Evolutionary conservation across 2,797 vertebrate species (phyloP).

Genomic region (Geotria australis): DNA sequence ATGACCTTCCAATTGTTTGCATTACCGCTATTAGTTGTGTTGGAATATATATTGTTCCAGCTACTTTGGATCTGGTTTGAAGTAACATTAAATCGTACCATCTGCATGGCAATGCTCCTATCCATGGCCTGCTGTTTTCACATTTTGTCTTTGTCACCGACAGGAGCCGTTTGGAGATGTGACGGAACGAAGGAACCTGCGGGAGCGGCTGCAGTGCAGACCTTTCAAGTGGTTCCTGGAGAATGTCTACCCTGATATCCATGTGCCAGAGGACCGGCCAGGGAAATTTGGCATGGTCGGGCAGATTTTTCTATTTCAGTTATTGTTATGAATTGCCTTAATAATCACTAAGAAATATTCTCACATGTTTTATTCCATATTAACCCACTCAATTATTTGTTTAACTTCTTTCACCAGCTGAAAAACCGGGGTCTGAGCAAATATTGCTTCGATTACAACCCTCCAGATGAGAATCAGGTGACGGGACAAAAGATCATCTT

Average conservation of each 20-base stretch:
- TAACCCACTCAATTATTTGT: not conserved
- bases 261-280: slow-evolving; percentile 43
- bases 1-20: too few species aligned
- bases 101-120: too few species aligned
- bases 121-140: too few species aligned
- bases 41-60: too few species aligned
- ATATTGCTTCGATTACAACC: slow-evolving; percentile 85
- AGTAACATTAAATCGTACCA: too few species aligned
- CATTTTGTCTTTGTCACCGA: not conserved
- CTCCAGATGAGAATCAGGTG: slow-evolving; percentile 22
- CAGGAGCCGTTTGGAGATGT: slow-evolving; percentile 83
- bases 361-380: not conserved
- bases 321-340: too few species aligned
- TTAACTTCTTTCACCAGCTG: slow-evolving; percentile 15
- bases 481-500: slow-evolving; percentile 35
- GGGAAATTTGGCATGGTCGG: slow-evolving; percentile 83
- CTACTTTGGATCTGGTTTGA: too few species aligned
- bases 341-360: not conserved
- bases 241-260: slow-evolving; percentile 56
- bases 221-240: slow-evolving; percentile 71
- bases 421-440: slow-evolving; percentile 35
- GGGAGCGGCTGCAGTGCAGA: slow-evolving; percentile 41
- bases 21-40: too few species aligned
- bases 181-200: slow-evolving; percentile 31
- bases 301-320: too few species aligned